phyloP scores from a whole-genome alignment of 1,140 invertebrate genomes.

The Cotesia vestalis region DNA sequence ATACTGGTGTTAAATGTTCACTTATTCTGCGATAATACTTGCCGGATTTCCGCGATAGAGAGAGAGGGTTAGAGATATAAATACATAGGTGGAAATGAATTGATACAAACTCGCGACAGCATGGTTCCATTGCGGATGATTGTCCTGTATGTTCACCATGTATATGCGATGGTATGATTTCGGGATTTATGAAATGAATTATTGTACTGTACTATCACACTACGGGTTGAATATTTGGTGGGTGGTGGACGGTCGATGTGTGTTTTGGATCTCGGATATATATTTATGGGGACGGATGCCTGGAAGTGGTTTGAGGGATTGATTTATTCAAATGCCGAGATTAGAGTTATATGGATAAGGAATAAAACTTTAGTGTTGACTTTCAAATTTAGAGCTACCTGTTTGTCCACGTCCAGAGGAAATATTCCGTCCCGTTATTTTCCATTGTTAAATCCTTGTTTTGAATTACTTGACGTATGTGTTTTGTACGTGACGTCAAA shows the following conservation, averaged over 20 bases:
- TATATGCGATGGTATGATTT: too few relatives aligned
- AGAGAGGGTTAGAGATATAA: too few relatives aligned
- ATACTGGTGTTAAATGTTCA: not conserved
- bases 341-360: not conserved
- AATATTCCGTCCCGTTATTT: conserved; percentile 1
- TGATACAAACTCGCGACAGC: too few relatives aligned
- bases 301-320: not conserved
- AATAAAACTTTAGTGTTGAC: conserved; percentile 2
- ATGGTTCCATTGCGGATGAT: too few relatives aligned
- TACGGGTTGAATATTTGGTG: too few relatives aligned
- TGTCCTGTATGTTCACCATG: too few relatives aligned
- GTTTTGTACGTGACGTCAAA: conserved; percentile 29
- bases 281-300: conserved; percentile 4
- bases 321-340: not conserved
- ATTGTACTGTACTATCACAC: too few relatives aligned
- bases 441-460: conserved; percentile 20
- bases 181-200: too few relatives aligned
- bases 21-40: too few relatives aligned
- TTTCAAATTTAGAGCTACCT: conserved; percentile 11
- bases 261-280: not conserved
- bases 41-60: too few relatives aligned
- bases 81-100: too few relatives aligned
- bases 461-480: conserved; percentile 19
- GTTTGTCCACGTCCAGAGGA: not conserved
- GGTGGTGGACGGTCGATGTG: too few relatives aligned